Evolutionary conservation across 2,888 invertebrate genomes (phyloP).

Genomic region (Antitype chi): DNA sequence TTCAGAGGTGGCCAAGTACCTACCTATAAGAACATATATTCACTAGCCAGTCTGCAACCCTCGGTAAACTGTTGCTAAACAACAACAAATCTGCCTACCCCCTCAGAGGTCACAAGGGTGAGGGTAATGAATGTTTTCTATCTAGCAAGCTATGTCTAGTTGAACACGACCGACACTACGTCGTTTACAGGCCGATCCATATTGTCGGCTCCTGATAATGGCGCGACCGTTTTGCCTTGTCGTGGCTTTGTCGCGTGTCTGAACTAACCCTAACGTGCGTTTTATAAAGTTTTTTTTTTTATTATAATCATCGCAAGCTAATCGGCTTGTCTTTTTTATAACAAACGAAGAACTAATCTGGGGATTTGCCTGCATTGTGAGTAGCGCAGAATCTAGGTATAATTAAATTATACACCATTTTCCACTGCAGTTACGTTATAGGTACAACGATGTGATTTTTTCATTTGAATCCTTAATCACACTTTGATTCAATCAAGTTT

Average conservation of each 20-base stretch:
- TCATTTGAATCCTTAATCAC: neutral
- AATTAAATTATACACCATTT: neutral
- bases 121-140: constrained; percentile 49
- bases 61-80: constrained; percentile 34
- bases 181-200: constrained; percentile 52
- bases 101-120: constrained; percentile 36
- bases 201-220: constrained; percentile 54
- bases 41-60: constrained; percentile 10
- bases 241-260: constrained; percentile 51
- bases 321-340: constrained; percentile 10
- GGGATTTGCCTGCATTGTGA: neutral
- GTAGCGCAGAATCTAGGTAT: neutral
- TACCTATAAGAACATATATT: constrained; percentile 2
- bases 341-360: neutral
- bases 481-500: neutral
- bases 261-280: constrained; percentile 23
- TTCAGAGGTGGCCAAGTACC: neutral
- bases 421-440: neutral
- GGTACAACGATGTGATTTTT: neutral
- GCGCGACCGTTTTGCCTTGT: constrained; percentile 35
- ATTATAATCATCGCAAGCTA: constrained; percentile 31
- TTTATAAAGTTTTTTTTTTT: constrained; percentile 38
- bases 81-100: constrained; percentile 26
- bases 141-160: constrained; percentile 38
- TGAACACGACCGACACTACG: constrained; percentile 37